Evolutionary conservation across 2,888 invertebrate genomes (phyloP).

Genomic region (Drosophila setosimentum): DNA sequence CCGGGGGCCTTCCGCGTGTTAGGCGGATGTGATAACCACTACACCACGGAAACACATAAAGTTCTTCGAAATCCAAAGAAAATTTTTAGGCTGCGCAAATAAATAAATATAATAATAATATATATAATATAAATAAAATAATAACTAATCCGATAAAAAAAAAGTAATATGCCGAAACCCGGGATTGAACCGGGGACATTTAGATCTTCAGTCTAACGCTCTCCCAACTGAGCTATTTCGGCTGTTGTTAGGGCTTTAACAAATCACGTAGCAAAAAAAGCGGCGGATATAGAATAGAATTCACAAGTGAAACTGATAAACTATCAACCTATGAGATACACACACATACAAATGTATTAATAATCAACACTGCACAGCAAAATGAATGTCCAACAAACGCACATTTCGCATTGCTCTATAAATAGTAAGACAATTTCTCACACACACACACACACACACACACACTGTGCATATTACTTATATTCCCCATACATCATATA

Average conservation of each 20-base stretch:
- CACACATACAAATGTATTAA: neutral
- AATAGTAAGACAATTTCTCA: conserved; percentile 31
- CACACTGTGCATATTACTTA: conserved; percentile 5
- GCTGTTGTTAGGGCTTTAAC: conserved; percentile 69
- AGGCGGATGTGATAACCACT: conserved; percentile 49
- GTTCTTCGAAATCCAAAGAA: neutral
- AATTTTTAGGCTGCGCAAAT: neutral
- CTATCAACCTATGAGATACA: neutral
- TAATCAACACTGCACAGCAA: conserved; percentile 10
- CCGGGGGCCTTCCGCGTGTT: conserved; percentile 46
- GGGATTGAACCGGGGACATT: conserved; percentile 91
- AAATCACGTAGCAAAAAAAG: neutral
- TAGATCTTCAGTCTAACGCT: conserved; percentile 92
- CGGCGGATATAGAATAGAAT: neutral
- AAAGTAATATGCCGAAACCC: conserved; percentile 87
- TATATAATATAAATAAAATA: conserved; percentile 7
- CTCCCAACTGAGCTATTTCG: conserved; percentile 94
- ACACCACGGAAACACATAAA: conserved; percentile 36
- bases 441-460: neutral
- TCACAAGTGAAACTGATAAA: conserved; percentile 1
- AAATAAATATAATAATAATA: neutral
- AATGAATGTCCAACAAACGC: neutral
- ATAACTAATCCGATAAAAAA: conserved; percentile 75
- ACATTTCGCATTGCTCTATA: conserved; percentile 12
- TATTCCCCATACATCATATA: conserved; percentile 22